A percentile compares a stretch with the other conserved stretches of the same genome.
These are phyloP conservation scores for Cercopithecus mona DNA, from an alignment of 2,113 vertebrate genomes.

Conservation along the genomic window DNA sequence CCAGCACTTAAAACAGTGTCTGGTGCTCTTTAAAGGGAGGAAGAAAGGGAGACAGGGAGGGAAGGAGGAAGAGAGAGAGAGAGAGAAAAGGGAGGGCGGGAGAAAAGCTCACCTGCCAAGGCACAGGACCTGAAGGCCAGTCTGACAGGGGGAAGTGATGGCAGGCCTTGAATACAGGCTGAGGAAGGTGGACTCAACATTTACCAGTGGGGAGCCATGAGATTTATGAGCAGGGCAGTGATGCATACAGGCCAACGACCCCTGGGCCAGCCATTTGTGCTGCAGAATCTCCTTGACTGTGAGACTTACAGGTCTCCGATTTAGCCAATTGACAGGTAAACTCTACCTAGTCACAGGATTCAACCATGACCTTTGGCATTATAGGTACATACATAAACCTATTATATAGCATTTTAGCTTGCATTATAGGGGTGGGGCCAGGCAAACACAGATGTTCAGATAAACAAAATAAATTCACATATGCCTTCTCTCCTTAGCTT, in stretches of 20 bases:
- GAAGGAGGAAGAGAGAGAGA: not conserved
- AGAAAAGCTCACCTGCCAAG: not conserved
- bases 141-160: not conserved
- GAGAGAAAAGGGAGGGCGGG: not conserved
- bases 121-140: rapidly evolving
- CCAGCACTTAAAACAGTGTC: not conserved
- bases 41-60: not conserved
- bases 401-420: not conserved
- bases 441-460: not conserved
- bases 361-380: not conserved
- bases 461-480: not conserved
- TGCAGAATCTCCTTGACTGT: not conserved
- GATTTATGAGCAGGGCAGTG: not conserved
- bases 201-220: not conserved
- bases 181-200: not conserved
- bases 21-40: not conserved
- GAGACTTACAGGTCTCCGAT: not conserved
- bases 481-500: not conserved
- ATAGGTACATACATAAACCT: not conserved
- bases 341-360: not conserved
- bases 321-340: not conserved
- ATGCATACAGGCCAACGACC: not conserved
- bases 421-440: too few species aligned
- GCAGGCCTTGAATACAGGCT: not conserved
- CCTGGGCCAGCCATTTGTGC: not conserved